phyloP scores from a whole-genome alignment of 1,140 invertebrate genomes.

The Polypedilum pembai region DNA sequence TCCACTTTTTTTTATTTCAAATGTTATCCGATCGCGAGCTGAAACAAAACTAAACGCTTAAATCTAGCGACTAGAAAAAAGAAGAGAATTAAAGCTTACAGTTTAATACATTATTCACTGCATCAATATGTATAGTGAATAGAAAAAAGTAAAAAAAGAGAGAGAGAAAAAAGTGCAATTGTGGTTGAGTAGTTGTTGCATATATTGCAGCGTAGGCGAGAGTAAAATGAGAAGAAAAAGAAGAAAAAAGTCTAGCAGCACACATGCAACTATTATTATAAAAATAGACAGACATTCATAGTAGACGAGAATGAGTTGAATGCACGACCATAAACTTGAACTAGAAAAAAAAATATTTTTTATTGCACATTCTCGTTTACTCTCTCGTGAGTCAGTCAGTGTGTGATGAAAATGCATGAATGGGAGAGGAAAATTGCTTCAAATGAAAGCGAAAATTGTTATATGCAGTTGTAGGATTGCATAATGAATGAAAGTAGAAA shows the following conservation, averaged over 20 bases:
- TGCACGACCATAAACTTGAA: conserved; percentile 16
- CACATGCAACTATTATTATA: neutral
- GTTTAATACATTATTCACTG: neutral
- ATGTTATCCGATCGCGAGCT: neutral
- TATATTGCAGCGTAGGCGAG: neutral
- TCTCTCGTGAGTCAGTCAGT: no score
- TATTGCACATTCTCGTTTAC: neutral
- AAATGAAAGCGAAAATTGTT: conserved; percentile 9
- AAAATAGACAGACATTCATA: neutral
- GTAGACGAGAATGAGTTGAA: neutral
- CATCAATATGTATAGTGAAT: neutral
- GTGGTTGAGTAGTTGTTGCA: neutral
- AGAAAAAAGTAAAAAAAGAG: neutral
- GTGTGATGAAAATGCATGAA: no score
- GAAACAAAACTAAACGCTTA: neutral
- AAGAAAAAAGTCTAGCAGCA: neutral
- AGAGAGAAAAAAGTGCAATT: conserved; percentile 1
- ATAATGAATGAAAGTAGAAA: neutral
- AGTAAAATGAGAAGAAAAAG: neutral
- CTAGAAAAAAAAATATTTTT: conserved; percentile 8
- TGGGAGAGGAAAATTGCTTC: no score
- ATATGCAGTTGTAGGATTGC: neutral
- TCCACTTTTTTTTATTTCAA: neutral
- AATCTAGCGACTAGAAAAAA: neutral
- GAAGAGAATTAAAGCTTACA: neutral